phyloP scores from a whole-genome alignment of 2,888 invertebrate species.

The Drosophila parthenogenetica region DNA sequence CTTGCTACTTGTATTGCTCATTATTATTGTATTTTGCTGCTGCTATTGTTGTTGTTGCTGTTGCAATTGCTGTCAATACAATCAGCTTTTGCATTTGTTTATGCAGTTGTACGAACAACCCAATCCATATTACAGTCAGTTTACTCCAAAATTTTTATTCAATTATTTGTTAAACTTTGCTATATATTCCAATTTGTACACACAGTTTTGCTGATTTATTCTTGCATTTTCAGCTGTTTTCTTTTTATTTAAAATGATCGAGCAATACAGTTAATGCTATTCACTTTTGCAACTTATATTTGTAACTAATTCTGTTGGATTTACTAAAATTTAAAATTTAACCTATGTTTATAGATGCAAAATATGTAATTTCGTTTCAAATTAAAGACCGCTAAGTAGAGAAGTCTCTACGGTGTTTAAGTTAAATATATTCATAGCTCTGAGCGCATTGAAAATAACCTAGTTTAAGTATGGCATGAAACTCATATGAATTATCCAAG shows the following conservation, averaged over 20 bases:
- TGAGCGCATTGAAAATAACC: constrained; percentile 22
- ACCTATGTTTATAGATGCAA: too few relatives aligned
- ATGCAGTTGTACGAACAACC: constrained; percentile 50
- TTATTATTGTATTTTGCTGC: constrained; percentile 50
- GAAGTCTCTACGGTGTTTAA: constrained; percentile 19
- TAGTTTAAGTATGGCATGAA: constrained; percentile 31
- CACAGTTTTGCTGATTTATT: constrained; percentile 4
- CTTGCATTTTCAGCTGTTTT: not conserved
- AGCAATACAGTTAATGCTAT: too few relatives aligned
- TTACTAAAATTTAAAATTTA: too few relatives aligned
- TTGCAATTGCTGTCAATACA: constrained; percentile 57
- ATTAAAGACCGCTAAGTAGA: not conserved
- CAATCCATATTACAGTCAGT: constrained; percentile 11
- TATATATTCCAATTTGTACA: constrained; percentile 24
- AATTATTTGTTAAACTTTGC: constrained; percentile 33
- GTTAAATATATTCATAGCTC: constrained; percentile 30
- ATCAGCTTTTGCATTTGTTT: constrained; percentile 69
- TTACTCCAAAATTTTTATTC: constrained; percentile 35
- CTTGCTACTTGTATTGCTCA: constrained; percentile 52
- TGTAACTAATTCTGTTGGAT: too few relatives aligned
- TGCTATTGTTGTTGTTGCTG: constrained; percentile 3
- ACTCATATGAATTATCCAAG: constrained; percentile 36
- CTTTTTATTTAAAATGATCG: too few relatives aligned
- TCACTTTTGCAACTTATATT: too few relatives aligned
- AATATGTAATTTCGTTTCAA: not conserved